Evolutionary conservation across 2,113 vertebrate species (phyloP).

Genomic region (Ameiurus melas): DNA sequence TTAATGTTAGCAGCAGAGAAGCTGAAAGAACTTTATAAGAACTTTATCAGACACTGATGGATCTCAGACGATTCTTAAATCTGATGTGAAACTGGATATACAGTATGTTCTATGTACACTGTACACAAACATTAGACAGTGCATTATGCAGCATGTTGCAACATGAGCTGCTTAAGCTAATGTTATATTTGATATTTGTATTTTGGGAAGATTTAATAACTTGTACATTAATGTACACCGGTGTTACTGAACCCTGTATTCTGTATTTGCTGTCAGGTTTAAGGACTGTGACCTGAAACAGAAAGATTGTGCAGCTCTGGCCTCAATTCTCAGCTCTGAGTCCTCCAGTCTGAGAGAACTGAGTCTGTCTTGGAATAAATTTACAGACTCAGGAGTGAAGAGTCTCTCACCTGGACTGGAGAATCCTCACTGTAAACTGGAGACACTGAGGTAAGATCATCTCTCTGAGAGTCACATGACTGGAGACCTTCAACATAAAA

Average conservation of each 20-base stretch:
- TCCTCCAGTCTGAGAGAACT: neutral
- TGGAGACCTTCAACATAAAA: neutral
- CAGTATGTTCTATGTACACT: too few relatives aligned
- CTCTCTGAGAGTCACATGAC: neutral
- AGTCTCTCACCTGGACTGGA: neutral
- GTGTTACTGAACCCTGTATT: neutral
- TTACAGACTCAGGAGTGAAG: neutral
- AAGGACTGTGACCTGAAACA: too few relatives aligned
- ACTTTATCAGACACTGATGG: too few relatives aligned
- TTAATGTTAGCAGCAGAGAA: too few relatives aligned
- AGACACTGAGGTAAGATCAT: neutral
- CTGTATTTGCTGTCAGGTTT: too few relatives aligned
- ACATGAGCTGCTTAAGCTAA: neutral
- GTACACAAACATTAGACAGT: neutral
- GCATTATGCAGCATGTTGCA: neutral
- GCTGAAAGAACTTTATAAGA: too few relatives aligned
- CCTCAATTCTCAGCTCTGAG: too few relatives aligned
- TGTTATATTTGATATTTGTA: too few relatives aligned
- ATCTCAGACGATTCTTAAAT: too few relatives aligned
- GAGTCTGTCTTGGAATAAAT: neutral
- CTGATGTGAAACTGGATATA: too few relatives aligned
- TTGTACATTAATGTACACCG: neutral
- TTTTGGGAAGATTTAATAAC: neutral
- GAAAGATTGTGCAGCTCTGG: too few relatives aligned
- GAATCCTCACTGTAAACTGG: conserved; percentile 1